Evolutionary conservation across 2,113 vertebrate genomes (phyloP), one percentile per base, ranked within the genome.

Genomic region (Catharus bicknelli): DNA sequence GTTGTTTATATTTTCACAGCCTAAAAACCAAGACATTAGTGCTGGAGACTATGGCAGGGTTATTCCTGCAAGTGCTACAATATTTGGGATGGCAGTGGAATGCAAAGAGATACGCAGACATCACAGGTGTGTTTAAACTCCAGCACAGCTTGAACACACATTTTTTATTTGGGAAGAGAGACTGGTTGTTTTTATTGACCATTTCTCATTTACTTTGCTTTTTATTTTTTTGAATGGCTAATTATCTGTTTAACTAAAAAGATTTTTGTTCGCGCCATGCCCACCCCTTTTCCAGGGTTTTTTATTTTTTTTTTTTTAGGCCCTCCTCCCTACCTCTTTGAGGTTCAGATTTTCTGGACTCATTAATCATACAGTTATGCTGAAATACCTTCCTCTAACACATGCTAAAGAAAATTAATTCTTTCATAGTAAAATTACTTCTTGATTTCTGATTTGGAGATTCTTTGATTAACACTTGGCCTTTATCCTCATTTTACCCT

Each of bases 21-120:
- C 92, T 64, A 95, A 95, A 95, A 92, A 96, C 85, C 91, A 97
- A 73, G 81, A 92, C 63, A 55, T 68, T 74, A 84, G 93, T 62
- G 84, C 92, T 62, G 97, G 97, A 57, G 86, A 96, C n/a, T 98
- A 98, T 57, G 99, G 99, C 68, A 97, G 98, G 89, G 99, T 99
- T 94, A 99, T 99, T 93, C 99, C 99, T 26, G 98, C 99, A 32
- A 98, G 98, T 81, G 99, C 99, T 95, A 97, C 98, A 5, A 91
- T 99, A 90, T 99, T 98, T 95, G 98, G 98, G 7, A 99, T 99
- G 98, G 99, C 99, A 90, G 97, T 99, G 16, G 98, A 99, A 86
- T 99, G 98, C 94, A 95, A 92, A 25, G 98, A 99, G 96, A 99
- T 99, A 95, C 98, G 99, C 59, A 98, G 99, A 66, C 98, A 99